Base-by-base conservation (phyloP, 2,888 invertebrate species). In the Pteria penguin region DNA sequence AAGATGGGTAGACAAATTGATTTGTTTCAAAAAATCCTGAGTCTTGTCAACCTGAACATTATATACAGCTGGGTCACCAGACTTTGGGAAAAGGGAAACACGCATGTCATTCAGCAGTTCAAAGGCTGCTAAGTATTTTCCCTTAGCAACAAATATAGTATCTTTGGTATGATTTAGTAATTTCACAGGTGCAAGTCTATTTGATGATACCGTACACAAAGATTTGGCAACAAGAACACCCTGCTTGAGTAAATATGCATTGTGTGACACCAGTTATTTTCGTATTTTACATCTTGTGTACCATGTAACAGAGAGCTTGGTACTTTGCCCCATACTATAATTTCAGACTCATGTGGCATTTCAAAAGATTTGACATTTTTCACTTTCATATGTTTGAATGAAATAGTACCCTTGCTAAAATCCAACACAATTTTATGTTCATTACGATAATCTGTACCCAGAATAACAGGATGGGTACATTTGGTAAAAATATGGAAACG, bases 121-220 rank as follows among this genome's bases (percentile, higher is more conserved):
- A 67, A 76, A 76, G 14, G 24, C 62, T n/a, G 58, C 55, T 4
- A 76, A 33, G 26, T 62, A 29, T n/a, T 66, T 27, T 2, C 76
- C 76, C 24, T 60, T 72, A 3, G 60, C 65, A 26, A 76, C 55
- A 52, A 71, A 36, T 33, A 79, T 58, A 54, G 27, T 57, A 1
- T 76, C 73, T 61, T 76, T 76, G 33, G 61, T 55, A 33, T 71
- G 75, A 31, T 72, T 79, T 29, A 74, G 45, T 14, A 74, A 24
- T 63, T 69, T 74, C n/a, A 80, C 63, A 24, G 63, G 61, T 3
- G 77, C 62, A 1, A 31, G 2, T 26, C 27, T 66, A 52, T 2
- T 27, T 5, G 26, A 29, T 45, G 14, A 45, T 24, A 66, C 66
- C 11, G 54, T 52, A n/a, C 36, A 36, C 3, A 66, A 29, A 31